A percentile compares a stretch with the other conserved stretches of the same genome.
phyloP scores from a whole-genome alignment of 2,888 invertebrate genomes.

The Athripsodes cinereus region DNA sequence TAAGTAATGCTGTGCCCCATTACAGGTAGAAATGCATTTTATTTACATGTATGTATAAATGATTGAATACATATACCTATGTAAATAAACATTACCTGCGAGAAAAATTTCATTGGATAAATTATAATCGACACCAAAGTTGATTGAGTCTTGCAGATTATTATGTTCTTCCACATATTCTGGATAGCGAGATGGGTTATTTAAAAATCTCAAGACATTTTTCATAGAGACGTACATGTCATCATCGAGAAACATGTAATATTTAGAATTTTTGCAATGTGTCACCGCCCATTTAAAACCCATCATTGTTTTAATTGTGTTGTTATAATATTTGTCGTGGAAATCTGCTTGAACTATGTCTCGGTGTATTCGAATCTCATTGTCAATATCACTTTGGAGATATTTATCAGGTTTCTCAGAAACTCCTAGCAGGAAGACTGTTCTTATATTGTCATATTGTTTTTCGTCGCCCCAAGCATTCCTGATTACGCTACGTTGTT shows the following conservation, averaged over 20 bases:
- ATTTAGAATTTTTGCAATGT: constrained; percentile 66
- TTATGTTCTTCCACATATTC: constrained; percentile 54
- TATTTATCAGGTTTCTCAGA: constrained; percentile 7
- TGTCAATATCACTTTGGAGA: constrained; percentile 41
- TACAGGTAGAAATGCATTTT: not conserved
- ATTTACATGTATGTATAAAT: constrained; percentile 33
- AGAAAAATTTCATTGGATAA: not conserved
- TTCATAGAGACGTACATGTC: constrained; percentile 87
- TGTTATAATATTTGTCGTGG: constrained; percentile 79
- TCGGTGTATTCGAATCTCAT: constrained; percentile 58
- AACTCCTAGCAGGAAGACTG: constrained; percentile 71
- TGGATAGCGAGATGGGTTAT: constrained; percentile 63
- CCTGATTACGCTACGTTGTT: constrained; percentile 65
- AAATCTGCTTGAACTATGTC: constrained; percentile 83
- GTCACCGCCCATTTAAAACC: constrained; percentile 77
- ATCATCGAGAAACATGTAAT: constrained; percentile 85
- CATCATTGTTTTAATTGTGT: constrained; percentile 91
- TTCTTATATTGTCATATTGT: constrained; percentile 68
- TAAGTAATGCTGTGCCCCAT: too few species aligned
- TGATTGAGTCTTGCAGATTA: too few species aligned
- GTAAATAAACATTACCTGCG: constrained; percentile 32
- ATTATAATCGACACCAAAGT: not conserved
- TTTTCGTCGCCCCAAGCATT: constrained; percentile 79
- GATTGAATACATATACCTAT: constrained; percentile 44
- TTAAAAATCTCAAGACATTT: constrained; percentile 70